Evolutionary conservation across 2,797 vertebrate species (phyloP).

Genomic region (Bryconaethiops microstoma): DNA sequence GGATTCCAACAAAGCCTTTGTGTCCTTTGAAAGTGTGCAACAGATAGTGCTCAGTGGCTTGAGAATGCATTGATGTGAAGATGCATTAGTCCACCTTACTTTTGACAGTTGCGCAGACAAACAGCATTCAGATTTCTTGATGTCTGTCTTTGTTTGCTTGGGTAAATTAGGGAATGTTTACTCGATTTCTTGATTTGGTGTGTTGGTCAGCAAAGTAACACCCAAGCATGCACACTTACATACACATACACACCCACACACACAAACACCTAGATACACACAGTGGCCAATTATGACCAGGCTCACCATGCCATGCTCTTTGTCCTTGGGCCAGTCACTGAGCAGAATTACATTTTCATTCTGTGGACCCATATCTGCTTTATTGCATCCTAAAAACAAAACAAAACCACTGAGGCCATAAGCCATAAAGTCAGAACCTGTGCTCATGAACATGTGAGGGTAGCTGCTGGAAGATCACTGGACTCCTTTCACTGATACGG

Average conservation of each 20-base stretch:
- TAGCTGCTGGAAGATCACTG: conserved; percentile 23
- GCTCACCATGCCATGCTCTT: conserved; percentile 7
- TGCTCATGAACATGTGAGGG: conserved; percentile 18
- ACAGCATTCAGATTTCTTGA: conserved; percentile 1
- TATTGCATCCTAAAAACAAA: conserved; percentile 60
- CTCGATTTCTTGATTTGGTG: conserved; percentile 50
- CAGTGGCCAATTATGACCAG: conserved; percentile 15
- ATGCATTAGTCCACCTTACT: conserved; percentile 12
- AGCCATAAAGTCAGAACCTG: conserved; percentile 36
- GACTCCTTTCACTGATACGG: neutral
- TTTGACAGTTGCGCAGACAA: conserved; percentile 35
- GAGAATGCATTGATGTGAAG: conserved; percentile 16
- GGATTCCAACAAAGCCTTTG: conserved; percentile 23
- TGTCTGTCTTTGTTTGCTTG: conserved; percentile 18
- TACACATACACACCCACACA: too few relatives aligned
- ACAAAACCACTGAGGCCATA: conserved; percentile 33
- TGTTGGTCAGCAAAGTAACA: conserved; percentile 27
- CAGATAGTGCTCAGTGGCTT: conserved; percentile 32
- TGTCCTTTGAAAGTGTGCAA: conserved; percentile 31
- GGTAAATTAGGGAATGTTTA: conserved; percentile 39
- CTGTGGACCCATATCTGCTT: conserved; percentile 33
- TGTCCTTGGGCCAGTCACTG: conserved; percentile 42
- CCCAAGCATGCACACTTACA: conserved; percentile 8
- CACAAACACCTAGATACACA: too few relatives aligned
- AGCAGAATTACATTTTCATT: conserved; percentile 50